Percentiles rank a stretch among this genome's conserved stretches.
Evolutionary conservation across 2,797 vertebrate species (phyloP).

Genomic region (Sphenopsis melanotis): DNA sequence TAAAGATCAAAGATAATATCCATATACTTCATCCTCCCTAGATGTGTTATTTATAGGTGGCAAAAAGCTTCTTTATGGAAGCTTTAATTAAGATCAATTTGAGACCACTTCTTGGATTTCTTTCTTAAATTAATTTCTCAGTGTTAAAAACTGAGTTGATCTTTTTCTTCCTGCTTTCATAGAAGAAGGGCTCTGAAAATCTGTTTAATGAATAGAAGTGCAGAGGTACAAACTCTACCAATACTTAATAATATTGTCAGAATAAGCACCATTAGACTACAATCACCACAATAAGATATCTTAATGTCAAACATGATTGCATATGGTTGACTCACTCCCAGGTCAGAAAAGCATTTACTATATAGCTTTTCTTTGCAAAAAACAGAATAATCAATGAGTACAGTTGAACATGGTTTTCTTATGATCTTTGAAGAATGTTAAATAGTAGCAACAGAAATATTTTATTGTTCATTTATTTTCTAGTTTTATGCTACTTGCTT

Average conservation of each 20-base stretch:
- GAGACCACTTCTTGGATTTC: neutral
- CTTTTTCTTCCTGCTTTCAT: neutral
- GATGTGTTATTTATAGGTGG: neutral
- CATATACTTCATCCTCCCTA: neutral
- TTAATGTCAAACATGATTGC: neutral
- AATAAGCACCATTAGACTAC: neutral
- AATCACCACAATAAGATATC: neutral
- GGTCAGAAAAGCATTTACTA: neutral
- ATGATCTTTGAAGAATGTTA: neutral
- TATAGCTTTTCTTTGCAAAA: neutral
- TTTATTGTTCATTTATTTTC: neutral
- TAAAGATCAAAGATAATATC: constrained; percentile 5
- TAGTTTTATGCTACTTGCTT: neutral
- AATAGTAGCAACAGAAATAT: neutral
- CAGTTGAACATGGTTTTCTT: neutral
- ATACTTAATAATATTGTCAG: neutral
- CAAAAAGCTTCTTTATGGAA: neutral
- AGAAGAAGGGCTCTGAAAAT: neutral
- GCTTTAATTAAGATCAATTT: constrained; percentile 22
- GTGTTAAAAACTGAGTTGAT: neutral
- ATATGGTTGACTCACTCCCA: neutral
- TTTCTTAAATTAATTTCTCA: neutral
- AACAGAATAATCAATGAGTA: neutral
- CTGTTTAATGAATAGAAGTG: neutral
- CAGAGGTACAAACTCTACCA: neutral